A percentile compares a stretch with the other conserved stretches of the same genome.
phyloP scores from a whole-genome alignment of 1,140 invertebrate species.

The Zophobas atratus region DNA sequence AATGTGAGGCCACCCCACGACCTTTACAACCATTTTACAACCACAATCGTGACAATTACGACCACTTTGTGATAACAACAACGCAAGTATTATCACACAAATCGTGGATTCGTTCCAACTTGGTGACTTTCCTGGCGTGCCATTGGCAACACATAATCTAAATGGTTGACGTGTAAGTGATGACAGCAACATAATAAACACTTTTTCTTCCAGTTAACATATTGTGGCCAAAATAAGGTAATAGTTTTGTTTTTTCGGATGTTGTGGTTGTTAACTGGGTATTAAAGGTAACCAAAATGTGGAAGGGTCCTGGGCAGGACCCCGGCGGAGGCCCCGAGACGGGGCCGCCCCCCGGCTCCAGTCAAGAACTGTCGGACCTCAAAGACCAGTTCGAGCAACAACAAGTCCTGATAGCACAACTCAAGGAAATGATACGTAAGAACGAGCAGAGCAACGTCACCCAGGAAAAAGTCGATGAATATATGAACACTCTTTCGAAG shows the following conservation, averaged over 20 bases:
- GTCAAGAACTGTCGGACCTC: slow-evolving; percentile 61
- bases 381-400: slow-evolving; percentile 67
- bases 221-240: slow-evolving; percentile 41
- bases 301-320: slow-evolving; percentile 60
- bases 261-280: background rate
- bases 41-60: too few relatives aligned
- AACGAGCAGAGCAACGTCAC: slow-evolving; percentile 63
- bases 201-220: slow-evolving; percentile 42
- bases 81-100: too few relatives aligned
- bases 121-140: background rate
- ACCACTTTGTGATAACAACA: too few relatives aligned
- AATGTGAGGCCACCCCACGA: too few relatives aligned
- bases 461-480: slow-evolving; percentile 67
- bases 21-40: too few relatives aligned
- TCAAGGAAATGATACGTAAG: slow-evolving; percentile 67
- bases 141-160: slow-evolving; percentile 1
- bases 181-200: slow-evolving; percentile 34
- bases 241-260: background rate
- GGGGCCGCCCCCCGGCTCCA: slow-evolving; percentile 36
- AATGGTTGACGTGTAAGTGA: slow-evolving; percentile 33
- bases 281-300: slow-evolving; percentile 59
- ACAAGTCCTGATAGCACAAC: slow-evolving; percentile 64
- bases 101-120: background rate
- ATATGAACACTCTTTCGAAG: slow-evolving; percentile 63
- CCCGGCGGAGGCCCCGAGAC: slow-evolving; percentile 57